Conservation (phyloP, 2,797 vertebrate genomes). For the Cephalopachus bancanus region DNA sequence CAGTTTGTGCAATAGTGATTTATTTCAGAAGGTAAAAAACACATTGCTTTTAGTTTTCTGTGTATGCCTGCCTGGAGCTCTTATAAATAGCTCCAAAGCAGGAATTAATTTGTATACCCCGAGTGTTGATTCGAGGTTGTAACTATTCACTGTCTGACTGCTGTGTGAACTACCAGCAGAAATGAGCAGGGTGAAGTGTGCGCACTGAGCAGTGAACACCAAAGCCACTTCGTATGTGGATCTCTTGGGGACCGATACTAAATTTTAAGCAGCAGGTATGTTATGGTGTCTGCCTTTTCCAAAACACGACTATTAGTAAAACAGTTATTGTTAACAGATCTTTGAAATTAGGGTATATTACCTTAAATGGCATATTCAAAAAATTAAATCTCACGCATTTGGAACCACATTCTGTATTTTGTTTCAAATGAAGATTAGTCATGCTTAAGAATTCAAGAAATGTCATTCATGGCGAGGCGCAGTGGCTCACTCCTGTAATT, state of each 20-base stretch:
- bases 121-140: background rate
- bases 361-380: slow-evolving; percentile 3
- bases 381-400: background rate
- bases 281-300: slow-evolving; percentile 46
- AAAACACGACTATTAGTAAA: background rate
- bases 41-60: slow-evolving; percentile 8
- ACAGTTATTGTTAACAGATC: slow-evolving; percentile 16
- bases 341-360: slow-evolving; percentile 25
- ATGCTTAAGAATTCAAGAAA: background rate
- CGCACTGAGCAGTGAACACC: background rate
- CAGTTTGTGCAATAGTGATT: background rate
- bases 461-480: background rate
- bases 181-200: background rate
- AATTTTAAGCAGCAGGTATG: background rate
- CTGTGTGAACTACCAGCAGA: background rate
- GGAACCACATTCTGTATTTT: slow-evolving; percentile 26
- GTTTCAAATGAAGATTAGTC: slow-evolving; percentile 40
- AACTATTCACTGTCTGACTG: background rate
- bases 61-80: background rate
- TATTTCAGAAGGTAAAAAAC: background rate
- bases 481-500: too few species aligned
- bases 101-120: background rate
- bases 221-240: background rate
- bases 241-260: background rate
- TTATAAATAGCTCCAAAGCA: background rate